Conservation (phyloP, 2,113 vertebrate genomes). For the human (Homo sapiens) region GRCh38 chr15:92570001-92570500, state of each 20-base stretch:
- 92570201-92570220: background rate
- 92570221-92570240: background rate
- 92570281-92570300: background rate
- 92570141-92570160: too few species aligned
- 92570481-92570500: background rate
- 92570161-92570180: background rate
- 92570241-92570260: background rate
- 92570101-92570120: background rate
- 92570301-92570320: background rate
- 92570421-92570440: background rate
- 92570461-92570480: background rate
- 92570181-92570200: background rate
- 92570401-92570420: background rate
- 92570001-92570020: background rate
- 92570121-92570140: fast-evolving
- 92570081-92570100: too few species aligned
- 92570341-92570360: background rate
- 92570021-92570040: background rate
- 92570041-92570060: background rate
- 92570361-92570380: background rate
- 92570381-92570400: background rate
- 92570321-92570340: background rate
- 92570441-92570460: background rate
- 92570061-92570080: fast-evolving
- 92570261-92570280: background rate